Evolutionary conservation across 37 sponge, comb jelly and placozoan species (phyloP).

Genomic region (Oscarella lobularis): DNA sequence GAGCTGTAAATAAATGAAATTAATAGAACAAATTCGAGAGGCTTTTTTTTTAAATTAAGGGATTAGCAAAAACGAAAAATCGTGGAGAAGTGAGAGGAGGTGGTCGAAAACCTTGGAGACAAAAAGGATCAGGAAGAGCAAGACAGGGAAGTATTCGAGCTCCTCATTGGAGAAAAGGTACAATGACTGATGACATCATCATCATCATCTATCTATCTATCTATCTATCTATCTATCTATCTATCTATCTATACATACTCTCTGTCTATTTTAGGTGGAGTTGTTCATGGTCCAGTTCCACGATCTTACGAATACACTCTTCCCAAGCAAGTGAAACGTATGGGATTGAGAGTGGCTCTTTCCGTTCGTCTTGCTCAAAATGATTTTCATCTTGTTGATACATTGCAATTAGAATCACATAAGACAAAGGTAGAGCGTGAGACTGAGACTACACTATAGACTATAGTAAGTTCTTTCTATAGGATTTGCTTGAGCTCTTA

Average conservation of each 20-base stretch:
- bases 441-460: not conserved
- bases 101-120: conserved; percentile 71
- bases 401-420: conserved; percentile 17
- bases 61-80: conserved; percentile 64
- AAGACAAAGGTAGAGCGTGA: conserved; percentile 17
- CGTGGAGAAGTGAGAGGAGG: conserved; percentile 84
- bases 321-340: conserved; percentile 48
- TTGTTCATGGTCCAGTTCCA: conserved; percentile 80
- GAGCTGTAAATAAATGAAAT: conserved; percentile 12
- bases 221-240: too few species aligned
- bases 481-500: conserved; percentile 21
- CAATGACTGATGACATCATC: not conserved
- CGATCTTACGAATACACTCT: conserved; percentile 56
- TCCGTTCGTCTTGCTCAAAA: conserved; percentile 74
- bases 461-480: not conserved
- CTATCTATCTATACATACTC: too few species aligned
- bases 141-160: conserved; percentile 81
- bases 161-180: conserved; percentile 54
- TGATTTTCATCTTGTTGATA: conserved; percentile 70
- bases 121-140: conserved; percentile 74
- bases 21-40: not conserved
- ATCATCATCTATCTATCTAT: too few species aligned
- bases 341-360: conserved; percentile 62
- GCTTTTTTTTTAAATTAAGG: conserved; percentile 14
- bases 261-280: too few species aligned